These are phyloP conservation scores for Tautogolabrus adspersus DNA, from an alignment of 2,113 vertebrate genomes.

Conservation along the genomic window DNA sequence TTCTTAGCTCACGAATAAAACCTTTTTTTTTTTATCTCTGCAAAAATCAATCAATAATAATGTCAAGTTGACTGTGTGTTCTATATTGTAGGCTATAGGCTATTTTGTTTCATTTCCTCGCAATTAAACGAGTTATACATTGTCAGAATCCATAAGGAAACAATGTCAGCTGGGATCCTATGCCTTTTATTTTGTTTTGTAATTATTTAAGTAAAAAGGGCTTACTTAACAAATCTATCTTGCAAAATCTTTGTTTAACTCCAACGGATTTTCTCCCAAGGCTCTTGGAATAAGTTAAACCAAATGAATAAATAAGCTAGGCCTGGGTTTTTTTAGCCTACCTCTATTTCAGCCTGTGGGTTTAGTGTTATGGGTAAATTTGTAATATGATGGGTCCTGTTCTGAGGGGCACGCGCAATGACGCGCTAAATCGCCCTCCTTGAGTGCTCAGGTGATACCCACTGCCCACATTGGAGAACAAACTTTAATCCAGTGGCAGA, in stretches of 20 bases:
- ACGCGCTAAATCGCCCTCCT: not conserved
- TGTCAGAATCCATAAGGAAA: too few relatives aligned
- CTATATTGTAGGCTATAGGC: not conserved
- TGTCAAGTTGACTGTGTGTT: not conserved
- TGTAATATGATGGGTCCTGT: not conserved
- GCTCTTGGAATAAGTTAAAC: not conserved
- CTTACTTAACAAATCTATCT: too few relatives aligned
- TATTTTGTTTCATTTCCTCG: not conserved
- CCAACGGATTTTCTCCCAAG: too few relatives aligned
- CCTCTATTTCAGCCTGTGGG: not conserved
- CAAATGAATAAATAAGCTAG: not conserved
- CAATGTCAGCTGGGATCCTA: too few relatives aligned
- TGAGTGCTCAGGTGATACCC: slow-evolving; percentile 27
- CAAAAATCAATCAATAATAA: too few relatives aligned
- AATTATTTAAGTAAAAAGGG: too few relatives aligned
- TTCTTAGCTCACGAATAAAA: not conserved
- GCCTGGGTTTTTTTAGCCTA: not conserved
- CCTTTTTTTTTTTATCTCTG: too few relatives aligned
- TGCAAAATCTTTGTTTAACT: too few relatives aligned
- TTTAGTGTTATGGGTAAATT: not conserved
- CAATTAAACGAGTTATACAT: not conserved
- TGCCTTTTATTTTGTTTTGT: too few relatives aligned
- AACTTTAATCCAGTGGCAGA: slow-evolving; percentile 70
- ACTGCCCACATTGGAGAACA: slow-evolving; percentile 5
- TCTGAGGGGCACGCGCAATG: not conserved